Base-by-base conservation (phyloP, 2,888 invertebrate species). In the Chaetogeoica ovagalla region DNA sequence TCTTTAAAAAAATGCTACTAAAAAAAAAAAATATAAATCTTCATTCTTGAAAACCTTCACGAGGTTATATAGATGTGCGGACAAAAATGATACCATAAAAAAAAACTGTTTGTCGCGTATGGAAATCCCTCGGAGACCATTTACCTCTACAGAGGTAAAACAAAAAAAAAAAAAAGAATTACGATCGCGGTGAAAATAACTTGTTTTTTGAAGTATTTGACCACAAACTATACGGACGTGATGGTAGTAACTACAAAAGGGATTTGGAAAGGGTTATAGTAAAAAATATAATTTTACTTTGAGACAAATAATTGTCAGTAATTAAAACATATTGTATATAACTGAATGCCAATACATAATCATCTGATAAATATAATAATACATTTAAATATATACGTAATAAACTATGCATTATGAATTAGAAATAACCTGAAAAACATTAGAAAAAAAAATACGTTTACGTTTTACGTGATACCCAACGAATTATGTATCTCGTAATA, bases 71-170 rank as follows among this genome's bases (percentile, higher is more conserved):
- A 23, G 62, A 79, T 63, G 55, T 70, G 62, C 52, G 19, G 21
- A 52, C 39, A 62, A 70, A 79, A 55, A 79, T 79, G 69, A 70
- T 63, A n/a, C 77, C 39, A 79, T 79, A 70, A 79, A 79, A 30
- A n/a, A 30, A 69, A 79, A 59, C 23, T 23, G 39, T 62, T 52
- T 55, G 55, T 55, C 69, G 63, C 13, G 19, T 68, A 77, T 71
- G 62, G 39, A 71, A 63, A 63, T 79, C 62, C 77, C 77, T 79
- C 23, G 19, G 62, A 70, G 70, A 71, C 69, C 70, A 79, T 79
- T 55, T 55, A 55, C 55, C 19, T 7, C 55, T 74, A 74, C 13
- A 55, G 39, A 62, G 37, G 62, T 62, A 71, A 23, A n/a, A 4
- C 30, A 4, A 30, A 55, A 48, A 70, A 39, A 77, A 39, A 77